Base-by-base conservation (phyloP, 1,140 invertebrate species). In the Drosophila nigrodunni region DNA sequence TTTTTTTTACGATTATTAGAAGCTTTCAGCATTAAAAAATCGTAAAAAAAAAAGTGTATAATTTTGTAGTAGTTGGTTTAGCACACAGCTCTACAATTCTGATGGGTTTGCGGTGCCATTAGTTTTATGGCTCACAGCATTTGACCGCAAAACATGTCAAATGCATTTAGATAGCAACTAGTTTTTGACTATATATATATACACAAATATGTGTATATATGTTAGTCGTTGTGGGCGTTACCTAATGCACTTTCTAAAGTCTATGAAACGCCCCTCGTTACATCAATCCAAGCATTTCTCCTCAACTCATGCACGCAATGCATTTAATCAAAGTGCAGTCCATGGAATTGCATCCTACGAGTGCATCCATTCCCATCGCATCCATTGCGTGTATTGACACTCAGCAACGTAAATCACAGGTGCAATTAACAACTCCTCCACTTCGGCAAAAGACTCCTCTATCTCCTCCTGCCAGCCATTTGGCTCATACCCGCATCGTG, bases 351-450 rank as follows among this genome's bases (percentile, higher is more conserved):
- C 21, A 70, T 9, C 41, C 21, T 18, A 54, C 65, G 54, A 69
- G 61, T 64, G 61, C 30, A 67, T 62, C 55, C 49, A 67, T 58
- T 74, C 76, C 69, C 75, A 68, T 83, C 77, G 81, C 77, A 77
- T 85, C 69, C 75, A 68, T 83, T 85, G 81, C 77, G 82, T 85
- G 81, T 57, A 72, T 85, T 85, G 82, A 87, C 85, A 88, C 60
- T 75, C 77, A 80, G 77, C 64, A 77, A 83, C 83, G 85, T 88
- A 88, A 88, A 88, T 88, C 83, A 88, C 85, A 77, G 60, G 74
- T 80, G 83, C 83, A 88, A 88, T 88, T 88, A 88, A 88, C 85
- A 88, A 83, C 73, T 76, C 74, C 86, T 88, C 71, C 82, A 76
- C 59, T 46, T 15, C 13, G 30, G 30, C 37, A 57, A 30, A 30